These are phyloP conservation scores for Eubasilissa splendida DNA, from an alignment of 2,888 invertebrate species.

Conservation along the genomic window DNA sequence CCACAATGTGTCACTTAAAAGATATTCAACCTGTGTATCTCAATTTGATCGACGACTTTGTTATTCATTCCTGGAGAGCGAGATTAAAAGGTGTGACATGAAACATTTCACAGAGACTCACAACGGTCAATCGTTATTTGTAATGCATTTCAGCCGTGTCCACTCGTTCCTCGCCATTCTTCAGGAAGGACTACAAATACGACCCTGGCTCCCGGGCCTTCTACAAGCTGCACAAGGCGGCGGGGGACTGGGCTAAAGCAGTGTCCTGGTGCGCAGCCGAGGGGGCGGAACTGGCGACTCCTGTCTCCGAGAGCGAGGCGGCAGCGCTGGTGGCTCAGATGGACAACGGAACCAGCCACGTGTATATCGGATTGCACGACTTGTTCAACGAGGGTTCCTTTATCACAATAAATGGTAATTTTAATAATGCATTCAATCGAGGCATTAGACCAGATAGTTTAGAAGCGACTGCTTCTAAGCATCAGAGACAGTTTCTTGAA, in stretches of 20 bases:
- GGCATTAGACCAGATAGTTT: too few relatives aligned
- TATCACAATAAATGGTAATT: conserved; percentile 43
- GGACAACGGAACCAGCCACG: background rate
- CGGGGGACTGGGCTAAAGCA: conserved; percentile 36
- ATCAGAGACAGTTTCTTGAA: too few relatives aligned
- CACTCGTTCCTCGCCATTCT: conserved; percentile 1
- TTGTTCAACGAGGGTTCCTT: conserved; percentile 42
- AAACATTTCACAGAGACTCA: too few relatives aligned
- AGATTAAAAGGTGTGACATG: too few relatives aligned
- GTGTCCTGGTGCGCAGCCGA: conserved; percentile 25
- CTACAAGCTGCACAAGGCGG: conserved; percentile 6
- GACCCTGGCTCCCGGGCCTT: background rate
- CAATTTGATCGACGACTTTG: too few relatives aligned
- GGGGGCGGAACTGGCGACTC: conserved; percentile 34
- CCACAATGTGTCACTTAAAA: too few relatives aligned
- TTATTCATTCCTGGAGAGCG: too few relatives aligned
- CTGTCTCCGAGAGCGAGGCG: conserved; percentile 26
- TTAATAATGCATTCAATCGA: background rate
- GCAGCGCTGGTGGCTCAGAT: background rate
- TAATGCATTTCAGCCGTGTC: too few relatives aligned
- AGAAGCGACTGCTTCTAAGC: too few relatives aligned
- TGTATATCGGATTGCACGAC: conserved; percentile 35
- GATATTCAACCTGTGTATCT: too few relatives aligned
- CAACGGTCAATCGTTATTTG: too few relatives aligned
- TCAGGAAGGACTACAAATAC: conserved; percentile 33